Evolutionary conservation across 1,140 invertebrate genomes (phyloP), one percentile per base, ranked within the genome.

Genomic region (Spodoptera litura): DNA sequence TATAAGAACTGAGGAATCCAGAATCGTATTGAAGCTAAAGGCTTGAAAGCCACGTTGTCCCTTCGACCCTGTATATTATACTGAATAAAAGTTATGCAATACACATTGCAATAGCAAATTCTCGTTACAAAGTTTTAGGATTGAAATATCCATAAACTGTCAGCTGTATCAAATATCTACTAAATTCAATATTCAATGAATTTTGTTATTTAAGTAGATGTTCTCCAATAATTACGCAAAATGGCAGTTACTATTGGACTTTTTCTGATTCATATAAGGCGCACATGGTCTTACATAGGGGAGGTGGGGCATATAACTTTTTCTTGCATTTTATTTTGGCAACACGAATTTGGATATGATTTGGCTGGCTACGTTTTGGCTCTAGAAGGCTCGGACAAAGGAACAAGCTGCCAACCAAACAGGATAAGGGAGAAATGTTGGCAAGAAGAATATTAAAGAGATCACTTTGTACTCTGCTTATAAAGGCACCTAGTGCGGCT

Each of bases 261-360:
- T 31, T 62, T 38, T 59, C 27, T 59, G 27, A 20, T 64, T 20
- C n/a, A 38, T 66, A 49, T n/a, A 61, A 73, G 71, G 71, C 71
- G 35, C 38, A 59, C 13, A 35, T 44, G 71, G 71, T 72, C 15
- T 59, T 58, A 71, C 31, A 73, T 49, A 73, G 20, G 51, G 55
- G 35, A 73, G 59, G 25, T 49, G 35, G 15, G 13, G 25, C 59
- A 20, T 13, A 49, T 27, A 51, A 58, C 55, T 52, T 5, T 68
- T 35, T 71, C 56, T 59, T 59, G 55, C 55, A 59, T 73, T 58
- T 71, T 25, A 44, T 38, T 10, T 49, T 73, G 53, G 52, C 68
- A 71, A 55, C 68, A 53, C 66, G 52, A 15, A 38, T 15, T 11
- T 20, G 20, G 38, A 10, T 62, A 35, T 11, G 4, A 25, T 66